These are phyloP conservation scores for Cyprinus carpio DNA, from an alignment of 2,113 vertebrate species.

Conservation along the genomic window DNA sequence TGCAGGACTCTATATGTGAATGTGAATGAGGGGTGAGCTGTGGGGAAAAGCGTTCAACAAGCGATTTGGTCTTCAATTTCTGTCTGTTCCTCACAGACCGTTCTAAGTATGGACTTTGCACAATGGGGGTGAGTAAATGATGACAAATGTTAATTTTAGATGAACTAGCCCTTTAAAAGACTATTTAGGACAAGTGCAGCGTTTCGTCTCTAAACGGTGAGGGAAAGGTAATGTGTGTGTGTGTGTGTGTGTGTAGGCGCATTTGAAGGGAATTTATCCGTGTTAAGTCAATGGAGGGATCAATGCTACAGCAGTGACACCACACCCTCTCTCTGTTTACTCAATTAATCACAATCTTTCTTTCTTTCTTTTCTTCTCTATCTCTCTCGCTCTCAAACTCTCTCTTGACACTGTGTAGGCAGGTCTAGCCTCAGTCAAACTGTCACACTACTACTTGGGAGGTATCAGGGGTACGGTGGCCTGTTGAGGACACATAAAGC, in stretches of 20 bases:
- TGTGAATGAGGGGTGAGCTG: neutral
- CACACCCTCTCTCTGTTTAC: constrained; percentile 20
- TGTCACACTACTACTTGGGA: constrained; percentile 18
- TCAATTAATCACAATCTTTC: constrained; percentile 39
- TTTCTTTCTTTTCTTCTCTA: constrained; percentile 1
- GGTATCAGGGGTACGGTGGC: constrained; percentile 18
- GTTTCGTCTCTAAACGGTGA: neutral
- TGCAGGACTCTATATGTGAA: neutral
- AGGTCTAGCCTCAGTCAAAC: constrained; percentile 28
- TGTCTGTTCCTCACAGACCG: neutral
- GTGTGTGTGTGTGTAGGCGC: constrained; percentile 10
- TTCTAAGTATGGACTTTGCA: neutral
- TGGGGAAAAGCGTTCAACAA: neutral
- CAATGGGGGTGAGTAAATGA: constrained; percentile 6
- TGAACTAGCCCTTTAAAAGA: neutral
- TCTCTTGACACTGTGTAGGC: constrained; percentile 4
- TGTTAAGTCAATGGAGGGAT: constrained; percentile 31
- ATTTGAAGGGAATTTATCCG: constrained; percentile 3
- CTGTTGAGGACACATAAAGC: constrained; percentile 23
- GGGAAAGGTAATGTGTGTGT: too few species aligned
- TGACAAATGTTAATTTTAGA: neutral
- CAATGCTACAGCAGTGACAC: constrained; percentile 34
- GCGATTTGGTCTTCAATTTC: neutral
- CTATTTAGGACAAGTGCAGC: neutral
- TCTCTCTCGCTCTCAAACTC: constrained; percentile 2